Evolutionary conservation across 1,140 invertebrate species (phyloP).

Genomic region (Anastatus disparis): DNA sequence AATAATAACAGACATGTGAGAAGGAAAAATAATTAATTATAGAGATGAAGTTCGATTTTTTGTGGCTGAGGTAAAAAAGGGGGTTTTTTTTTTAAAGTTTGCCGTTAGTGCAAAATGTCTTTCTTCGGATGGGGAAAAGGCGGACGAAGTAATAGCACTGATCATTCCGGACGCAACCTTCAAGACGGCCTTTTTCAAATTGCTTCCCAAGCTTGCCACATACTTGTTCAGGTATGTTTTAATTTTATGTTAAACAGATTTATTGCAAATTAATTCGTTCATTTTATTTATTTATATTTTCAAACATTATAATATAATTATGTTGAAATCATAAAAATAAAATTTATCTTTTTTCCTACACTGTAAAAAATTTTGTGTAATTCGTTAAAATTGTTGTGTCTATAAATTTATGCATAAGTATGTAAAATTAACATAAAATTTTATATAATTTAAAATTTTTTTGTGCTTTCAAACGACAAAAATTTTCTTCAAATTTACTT

Average conservation of each 20-base stretch:
- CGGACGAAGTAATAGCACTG: slow-evolving; percentile 45
- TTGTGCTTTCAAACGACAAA: too few relatives aligned
- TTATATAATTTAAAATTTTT: too few relatives aligned
- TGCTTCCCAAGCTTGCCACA: slow-evolving; percentile 77
- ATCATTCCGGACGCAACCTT: slow-evolving; percentile 67
- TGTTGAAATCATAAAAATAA: too few relatives aligned
- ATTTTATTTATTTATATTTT: background rate
- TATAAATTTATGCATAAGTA: too few relatives aligned
- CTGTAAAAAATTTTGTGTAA: too few relatives aligned
- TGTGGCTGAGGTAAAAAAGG: background rate
- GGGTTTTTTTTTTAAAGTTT: background rate
- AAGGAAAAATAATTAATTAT: background rate
- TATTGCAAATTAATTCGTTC: background rate
- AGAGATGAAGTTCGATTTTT: slow-evolving; percentile 9
- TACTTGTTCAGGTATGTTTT: slow-evolving; percentile 70
- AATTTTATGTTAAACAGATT: background rate
- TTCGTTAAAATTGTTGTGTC: too few relatives aligned
- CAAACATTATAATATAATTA: too few relatives aligned
- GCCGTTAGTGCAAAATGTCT: slow-evolving; percentile 49
- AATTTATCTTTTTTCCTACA: too few relatives aligned
- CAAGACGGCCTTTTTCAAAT: slow-evolving; percentile 79
- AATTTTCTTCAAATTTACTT: too few relatives aligned
- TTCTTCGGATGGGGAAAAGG: slow-evolving; percentile 57
- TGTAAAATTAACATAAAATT: too few relatives aligned
- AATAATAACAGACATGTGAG: background rate